Evolutionary conservation across 2,113 vertebrate species (phyloP).

Genomic region (Melanerpes aurifrons): DNA sequence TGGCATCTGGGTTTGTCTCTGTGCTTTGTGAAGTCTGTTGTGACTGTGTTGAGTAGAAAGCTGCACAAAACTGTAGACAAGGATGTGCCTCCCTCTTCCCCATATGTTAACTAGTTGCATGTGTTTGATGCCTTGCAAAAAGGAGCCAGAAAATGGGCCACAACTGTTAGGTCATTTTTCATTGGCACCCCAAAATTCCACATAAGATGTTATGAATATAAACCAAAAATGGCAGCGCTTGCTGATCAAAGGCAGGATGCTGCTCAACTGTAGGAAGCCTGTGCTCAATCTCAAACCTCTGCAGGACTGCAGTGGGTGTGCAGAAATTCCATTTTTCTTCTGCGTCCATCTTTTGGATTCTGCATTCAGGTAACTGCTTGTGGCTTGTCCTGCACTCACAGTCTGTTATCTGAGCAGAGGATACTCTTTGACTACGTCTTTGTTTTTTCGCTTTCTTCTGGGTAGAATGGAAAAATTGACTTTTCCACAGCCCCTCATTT

Average conservation of each 20-base stretch:
- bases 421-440: neutral
- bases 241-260: constrained; percentile 1
- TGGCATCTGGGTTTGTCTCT: neutral
- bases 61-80: neutral
- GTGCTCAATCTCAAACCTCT: neutral
- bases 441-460: constrained; percentile 1
- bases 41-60: neutral
- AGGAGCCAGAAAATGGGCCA: constrained; percentile 11
- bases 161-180: constrained; percentile 10
- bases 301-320: neutral
- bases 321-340: neutral
- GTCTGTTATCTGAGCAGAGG: neutral
- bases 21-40: neutral
- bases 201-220: constrained; percentile 30
- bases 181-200: constrained; percentile 17
- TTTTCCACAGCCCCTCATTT: neutral
- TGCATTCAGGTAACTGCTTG: neutral
- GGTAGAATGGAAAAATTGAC: neutral
- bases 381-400: neutral
- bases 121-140: constrained; percentile 1
- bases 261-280: neutral
- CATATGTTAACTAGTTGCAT: neutral
- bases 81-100: neutral
- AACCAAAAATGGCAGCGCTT: constrained; percentile 24
- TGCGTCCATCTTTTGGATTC: neutral